These are phyloP conservation scores for Drosophila arizonae DNA, from an alignment of 1,140 invertebrate genomes.

Conservation along the genomic window DNA sequence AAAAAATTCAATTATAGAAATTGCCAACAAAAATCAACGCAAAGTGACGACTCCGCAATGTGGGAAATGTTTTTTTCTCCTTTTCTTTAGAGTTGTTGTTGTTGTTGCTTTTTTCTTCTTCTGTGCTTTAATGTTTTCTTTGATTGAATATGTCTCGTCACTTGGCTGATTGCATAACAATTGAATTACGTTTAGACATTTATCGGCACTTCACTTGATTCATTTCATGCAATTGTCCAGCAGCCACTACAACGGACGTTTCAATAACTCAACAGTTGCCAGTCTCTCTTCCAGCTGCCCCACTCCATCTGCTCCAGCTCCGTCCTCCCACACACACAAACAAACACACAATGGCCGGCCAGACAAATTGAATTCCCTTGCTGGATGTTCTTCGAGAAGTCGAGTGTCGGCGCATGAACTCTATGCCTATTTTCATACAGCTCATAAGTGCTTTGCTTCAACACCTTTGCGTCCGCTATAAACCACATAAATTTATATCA, in stretches of 20 bases:
- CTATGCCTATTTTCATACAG: not conserved
- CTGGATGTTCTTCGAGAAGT: conserved; percentile 1
- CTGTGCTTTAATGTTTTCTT: conserved; percentile 11
- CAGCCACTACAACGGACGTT: conserved; percentile 13
- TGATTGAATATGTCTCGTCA: conserved; percentile 41
- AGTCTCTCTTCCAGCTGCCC: not conserved
- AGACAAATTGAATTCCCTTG: conserved; percentile 1
- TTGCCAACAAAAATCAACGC: conserved; percentile 46
- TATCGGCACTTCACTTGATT: conserved; percentile 51
- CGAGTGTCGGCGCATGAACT: conserved; percentile 18
- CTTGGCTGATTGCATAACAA: conserved; percentile 53
- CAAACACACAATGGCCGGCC: not conserved
- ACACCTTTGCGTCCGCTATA: conserved; percentile 32
- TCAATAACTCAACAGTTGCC: conserved; percentile 10
- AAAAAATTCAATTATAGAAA: conserved; percentile 56
- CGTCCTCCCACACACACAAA: not conserved
- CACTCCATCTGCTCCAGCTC: not conserved
- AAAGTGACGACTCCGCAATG: conserved; percentile 44
- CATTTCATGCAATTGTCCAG: conserved; percentile 46
- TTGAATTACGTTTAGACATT: conserved; percentile 50
- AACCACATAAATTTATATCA: conserved; percentile 26
- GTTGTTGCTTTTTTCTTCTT: not conserved
- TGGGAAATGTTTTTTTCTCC: conserved; percentile 32
- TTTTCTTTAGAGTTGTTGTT: not conserved
- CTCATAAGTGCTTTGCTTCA: conserved; percentile 27